phyloP scores from a whole-genome alignment of 1,140 invertebrate species.

The Drosophila repletoides region DNA sequence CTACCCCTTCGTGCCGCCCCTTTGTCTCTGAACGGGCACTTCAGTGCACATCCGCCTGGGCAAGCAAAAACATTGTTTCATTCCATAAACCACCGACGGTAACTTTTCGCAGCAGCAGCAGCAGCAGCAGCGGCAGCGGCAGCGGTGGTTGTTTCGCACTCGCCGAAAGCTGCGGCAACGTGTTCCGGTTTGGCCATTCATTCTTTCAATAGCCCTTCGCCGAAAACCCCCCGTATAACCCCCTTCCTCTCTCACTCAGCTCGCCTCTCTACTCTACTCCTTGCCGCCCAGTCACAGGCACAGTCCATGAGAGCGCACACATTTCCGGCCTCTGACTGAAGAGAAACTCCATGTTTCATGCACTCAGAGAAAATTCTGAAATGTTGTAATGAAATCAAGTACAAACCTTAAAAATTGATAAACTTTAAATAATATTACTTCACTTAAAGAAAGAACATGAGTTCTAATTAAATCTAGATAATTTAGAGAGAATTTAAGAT shows the following conservation, averaged over 20 bases:
- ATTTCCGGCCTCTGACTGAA: constrained; percentile 55
- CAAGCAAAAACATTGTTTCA: constrained; percentile 67
- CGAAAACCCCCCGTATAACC: no score
- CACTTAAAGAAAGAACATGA: no score
- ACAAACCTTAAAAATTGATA: no score
- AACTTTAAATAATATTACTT: no score
- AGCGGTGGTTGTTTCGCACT: constrained; percentile 65
- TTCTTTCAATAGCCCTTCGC: constrained; percentile 27
- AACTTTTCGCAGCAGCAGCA: constrained; percentile 55
- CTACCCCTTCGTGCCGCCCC: neutral
- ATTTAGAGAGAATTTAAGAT: no score
- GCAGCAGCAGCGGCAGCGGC: constrained; percentile 49
- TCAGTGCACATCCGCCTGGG: constrained; percentile 52
- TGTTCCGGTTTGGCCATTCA: constrained; percentile 55
- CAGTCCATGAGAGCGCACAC: constrained; percentile 59
- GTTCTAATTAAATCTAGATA: no score
- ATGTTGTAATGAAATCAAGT: no score
- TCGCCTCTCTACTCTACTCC: constrained; percentile 33
- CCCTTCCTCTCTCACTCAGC: neutral
- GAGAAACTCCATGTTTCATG: constrained; percentile 24
- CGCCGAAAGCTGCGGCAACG: constrained; percentile 50
- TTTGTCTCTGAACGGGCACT: constrained; percentile 8
- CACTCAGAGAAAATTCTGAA: no score
- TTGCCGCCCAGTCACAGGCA: constrained; percentile 20
- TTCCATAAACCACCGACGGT: constrained; percentile 52